These are phyloP conservation scores for Pygocentrus nattereri DNA, from an alignment of 2,797 vertebrate genomes.

Conservation along the genomic window DNA sequence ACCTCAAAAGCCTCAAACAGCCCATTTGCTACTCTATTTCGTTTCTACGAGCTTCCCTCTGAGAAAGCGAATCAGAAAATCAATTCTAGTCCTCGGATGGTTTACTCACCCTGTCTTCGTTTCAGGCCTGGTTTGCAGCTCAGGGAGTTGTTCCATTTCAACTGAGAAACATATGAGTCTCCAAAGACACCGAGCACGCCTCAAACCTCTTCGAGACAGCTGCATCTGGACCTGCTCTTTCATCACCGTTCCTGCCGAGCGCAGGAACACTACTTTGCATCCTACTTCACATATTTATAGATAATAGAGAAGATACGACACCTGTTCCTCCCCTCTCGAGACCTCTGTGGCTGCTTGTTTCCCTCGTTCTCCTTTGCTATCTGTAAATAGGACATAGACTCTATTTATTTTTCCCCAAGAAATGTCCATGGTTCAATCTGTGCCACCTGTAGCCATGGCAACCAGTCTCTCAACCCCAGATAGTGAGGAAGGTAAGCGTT, in stretches of 20 bases:
- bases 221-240: background rate
- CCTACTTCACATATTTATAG: constrained; percentile 46
- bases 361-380: constrained; percentile 54
- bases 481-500: constrained; percentile 64
- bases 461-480: constrained; percentile 61
- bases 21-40: constrained; percentile 6
- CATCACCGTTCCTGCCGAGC: constrained; percentile 32
- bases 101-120: background rate
- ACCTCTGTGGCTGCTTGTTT: constrained; percentile 43
- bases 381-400: constrained; percentile 72
- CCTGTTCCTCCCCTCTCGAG: constrained; percentile 48
- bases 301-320: constrained; percentile 54
- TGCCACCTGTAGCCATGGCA: constrained; percentile 69
- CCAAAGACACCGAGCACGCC: constrained; percentile 14
- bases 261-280: constrained; percentile 16
- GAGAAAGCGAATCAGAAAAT: constrained; percentile 26
- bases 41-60: background rate
- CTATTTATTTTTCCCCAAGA: constrained; percentile 73
- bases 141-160: background rate
- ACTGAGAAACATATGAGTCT: constrained; percentile 2
- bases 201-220: constrained; percentile 8
- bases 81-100: constrained; percentile 11
- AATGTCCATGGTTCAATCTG: constrained; percentile 67
- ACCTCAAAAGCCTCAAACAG: constrained; percentile 14
- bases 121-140: constrained; percentile 3